Base-by-base conservation (phyloP, 2,113 vertebrate species). In the Ramphastos sulfuratus region DNA sequence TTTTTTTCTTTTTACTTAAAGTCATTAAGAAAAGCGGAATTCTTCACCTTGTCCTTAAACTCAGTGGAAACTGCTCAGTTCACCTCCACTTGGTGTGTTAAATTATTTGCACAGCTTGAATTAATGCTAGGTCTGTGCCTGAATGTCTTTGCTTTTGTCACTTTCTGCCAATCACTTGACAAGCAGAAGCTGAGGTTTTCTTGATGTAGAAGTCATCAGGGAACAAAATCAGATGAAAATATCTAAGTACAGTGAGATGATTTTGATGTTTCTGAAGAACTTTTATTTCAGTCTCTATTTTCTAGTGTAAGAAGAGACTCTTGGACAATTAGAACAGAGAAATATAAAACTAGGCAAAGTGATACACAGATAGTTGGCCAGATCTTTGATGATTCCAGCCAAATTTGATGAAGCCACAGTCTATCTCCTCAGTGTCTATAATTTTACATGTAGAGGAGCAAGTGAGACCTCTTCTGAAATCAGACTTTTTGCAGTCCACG, bases 31-130 rank as follows among this genome's bases (percentile, higher is more conserved):
- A 87, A 93, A 82, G 69, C 59, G 55, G 48, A 92, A 93, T 83
- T 74, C 66, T 72, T 91, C 87, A 78, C 82, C 61, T 93, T 96
- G 75, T 92, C 61, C 79, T 87, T 83, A 88, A 88, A 91, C 87
- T 88, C 79, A 81, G 67, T 55, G 58, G 89, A 93, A 95, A 75
- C n/a, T 82, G 73, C 63, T 88, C 93, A 64, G 56, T 71, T 87
- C 88, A 64, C 60, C 35, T 82, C 85, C 76, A 77, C 73, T 91
- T 46, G 72, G 76, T 72, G 61, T 89, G 82, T 94, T 91, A 92
- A 94, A 95, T 90, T 93, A 94, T 81, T 94, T 87, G 42, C 94
- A 95, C 85, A 93, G 93, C 73, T 96, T 92, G 87, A 96, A 73
- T 94, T 89, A 91, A 82, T 77, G 37, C 76, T 33, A 67, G 75